phyloP scores from a whole-genome alignment of 2,888 invertebrate genomes.

The Drosophila limbata region DNA sequence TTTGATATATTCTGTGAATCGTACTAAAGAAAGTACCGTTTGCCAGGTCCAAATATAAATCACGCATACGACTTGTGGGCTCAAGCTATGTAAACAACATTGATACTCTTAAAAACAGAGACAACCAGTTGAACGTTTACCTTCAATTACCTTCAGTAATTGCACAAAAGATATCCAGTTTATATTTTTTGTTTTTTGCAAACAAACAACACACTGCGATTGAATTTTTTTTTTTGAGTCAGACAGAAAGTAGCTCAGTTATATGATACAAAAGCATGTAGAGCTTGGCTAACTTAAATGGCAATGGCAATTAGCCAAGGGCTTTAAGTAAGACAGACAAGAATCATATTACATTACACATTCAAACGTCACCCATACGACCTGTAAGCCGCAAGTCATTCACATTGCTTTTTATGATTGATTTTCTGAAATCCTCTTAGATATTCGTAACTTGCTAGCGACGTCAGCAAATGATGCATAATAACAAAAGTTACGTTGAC shows the following conservation, averaged over 20 bases:
- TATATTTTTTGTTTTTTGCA: background rate
- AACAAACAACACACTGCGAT: background rate
- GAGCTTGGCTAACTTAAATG: background rate
- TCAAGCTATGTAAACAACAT: background rate
- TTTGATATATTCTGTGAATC: slow-evolving; percentile 12
- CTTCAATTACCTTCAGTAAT: background rate
- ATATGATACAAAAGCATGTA: background rate
- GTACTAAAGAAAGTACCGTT: slow-evolving; percentile 17
- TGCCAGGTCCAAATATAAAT: slow-evolving; percentile 49
- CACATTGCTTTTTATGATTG: slow-evolving; percentile 22
- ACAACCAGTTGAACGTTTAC: background rate
- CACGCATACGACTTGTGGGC: slow-evolving; percentile 50
- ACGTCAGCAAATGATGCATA: slow-evolving; percentile 41
- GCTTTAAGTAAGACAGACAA: background rate
- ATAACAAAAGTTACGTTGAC: slow-evolving; percentile 24
- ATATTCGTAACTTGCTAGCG: slow-evolving; percentile 27
- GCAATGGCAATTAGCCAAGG: background rate
- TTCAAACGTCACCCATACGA: slow-evolving; percentile 27
- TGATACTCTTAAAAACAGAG: background rate
- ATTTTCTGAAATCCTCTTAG: slow-evolving; percentile 59
- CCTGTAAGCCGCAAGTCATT: slow-evolving; percentile 15
- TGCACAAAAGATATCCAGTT: background rate
- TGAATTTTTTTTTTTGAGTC: background rate
- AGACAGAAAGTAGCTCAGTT: background rate
- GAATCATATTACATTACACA: slow-evolving; percentile 1